These are phyloP conservation scores for Ericerus pela DNA, from an alignment of 1,140 invertebrate genomes.

Conservation along the genomic window DNA sequence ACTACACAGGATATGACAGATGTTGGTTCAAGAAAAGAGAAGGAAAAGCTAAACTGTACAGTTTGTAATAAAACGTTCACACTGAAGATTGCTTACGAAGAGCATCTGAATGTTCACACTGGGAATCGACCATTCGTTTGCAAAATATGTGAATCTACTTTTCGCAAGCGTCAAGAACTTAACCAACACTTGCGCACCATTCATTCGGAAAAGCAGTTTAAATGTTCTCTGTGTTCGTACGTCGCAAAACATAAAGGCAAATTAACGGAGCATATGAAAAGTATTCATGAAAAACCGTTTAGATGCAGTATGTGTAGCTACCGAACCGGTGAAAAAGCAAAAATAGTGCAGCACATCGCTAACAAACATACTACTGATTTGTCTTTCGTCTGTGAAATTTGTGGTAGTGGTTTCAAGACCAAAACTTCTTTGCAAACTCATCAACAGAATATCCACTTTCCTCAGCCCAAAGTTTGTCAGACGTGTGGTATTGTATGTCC, in stretches of 20 bases:
- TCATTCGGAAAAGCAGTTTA: conserved; percentile 34
- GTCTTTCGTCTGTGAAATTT: conserved; percentile 43
- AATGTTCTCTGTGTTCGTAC: conserved; percentile 35
- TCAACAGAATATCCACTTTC: conserved; percentile 38
- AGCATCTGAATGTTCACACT: conserved; percentile 33
- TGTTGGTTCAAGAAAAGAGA: background rate
- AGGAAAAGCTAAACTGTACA: background rate
- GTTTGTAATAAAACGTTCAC: background rate
- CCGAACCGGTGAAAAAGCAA: conserved; percentile 35
- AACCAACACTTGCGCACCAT: conserved; percentile 18
- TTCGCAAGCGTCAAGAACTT: conserved; percentile 15
- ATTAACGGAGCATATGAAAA: conserved; percentile 16
- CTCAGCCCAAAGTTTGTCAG: conserved; percentile 48
- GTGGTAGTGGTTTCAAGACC: conserved; percentile 40
- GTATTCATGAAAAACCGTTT: conserved; percentile 34
- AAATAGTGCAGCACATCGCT: conserved; percentile 34
- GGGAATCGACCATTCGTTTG: conserved; percentile 39
- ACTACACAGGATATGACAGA: background rate
- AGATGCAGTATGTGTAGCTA: conserved; percentile 37
- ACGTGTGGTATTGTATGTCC: conserved; percentile 41
- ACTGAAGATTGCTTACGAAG: conserved; percentile 3
- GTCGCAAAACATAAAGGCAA: conserved; percentile 26
- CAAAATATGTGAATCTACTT: conserved; percentile 34
- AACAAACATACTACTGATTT: conserved; percentile 43
- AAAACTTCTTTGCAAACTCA: conserved; percentile 39